A percentile compares a stretch with the other conserved stretches of the same genome.
Conservation (phyloP, 92 coral and sea anemone species). For the Phenganax subtilis region DNA sequence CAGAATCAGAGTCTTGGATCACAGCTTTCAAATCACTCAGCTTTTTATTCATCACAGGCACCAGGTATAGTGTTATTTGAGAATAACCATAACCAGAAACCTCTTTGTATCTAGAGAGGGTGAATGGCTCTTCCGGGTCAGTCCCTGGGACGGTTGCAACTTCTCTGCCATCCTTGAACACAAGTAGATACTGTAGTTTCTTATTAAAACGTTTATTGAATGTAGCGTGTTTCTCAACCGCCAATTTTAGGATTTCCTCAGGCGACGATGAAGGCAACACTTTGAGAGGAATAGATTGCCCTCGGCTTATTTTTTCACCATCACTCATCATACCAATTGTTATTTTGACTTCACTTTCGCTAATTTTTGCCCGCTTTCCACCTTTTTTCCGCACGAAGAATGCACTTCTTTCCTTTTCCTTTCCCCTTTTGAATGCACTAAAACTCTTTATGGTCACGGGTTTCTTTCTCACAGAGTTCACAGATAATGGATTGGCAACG, state of each 20-base stretch:
- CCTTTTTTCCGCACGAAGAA: conserved; percentile 31
- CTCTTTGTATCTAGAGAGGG: conserved; percentile 49
- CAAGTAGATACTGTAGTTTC: conserved; percentile 43
- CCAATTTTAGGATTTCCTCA: conserved; percentile 44
- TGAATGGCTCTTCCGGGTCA: conserved; percentile 49
- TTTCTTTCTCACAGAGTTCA: no score
- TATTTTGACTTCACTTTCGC: conserved; percentile 31
- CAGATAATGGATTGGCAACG: no score
- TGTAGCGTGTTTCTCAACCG: conserved; percentile 47
- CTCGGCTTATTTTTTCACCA: no score
- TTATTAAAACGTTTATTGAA: conserved; percentile 53
- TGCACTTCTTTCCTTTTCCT: conserved; percentile 31
- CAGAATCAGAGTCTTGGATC: conserved; percentile 7
- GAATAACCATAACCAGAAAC: conserved; percentile 54
- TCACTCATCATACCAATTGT: no score
- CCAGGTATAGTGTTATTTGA: conserved; percentile 46
- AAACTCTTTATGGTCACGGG: not conserved
- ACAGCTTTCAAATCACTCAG: conserved; percentile 7
- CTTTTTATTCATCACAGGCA: conserved; percentile 11
- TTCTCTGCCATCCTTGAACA: conserved; percentile 57
- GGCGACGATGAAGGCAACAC: conserved; percentile 37
- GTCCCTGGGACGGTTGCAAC: conserved; percentile 51
- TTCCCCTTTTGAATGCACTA: conserved; percentile 38
- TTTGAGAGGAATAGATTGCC: conserved; percentile 39
- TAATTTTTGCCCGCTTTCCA: conserved; percentile 7